These are phyloP conservation scores for Vireo altiloquus DNA, from an alignment of 2,113 vertebrate species.

Conservation along the genomic window DNA sequence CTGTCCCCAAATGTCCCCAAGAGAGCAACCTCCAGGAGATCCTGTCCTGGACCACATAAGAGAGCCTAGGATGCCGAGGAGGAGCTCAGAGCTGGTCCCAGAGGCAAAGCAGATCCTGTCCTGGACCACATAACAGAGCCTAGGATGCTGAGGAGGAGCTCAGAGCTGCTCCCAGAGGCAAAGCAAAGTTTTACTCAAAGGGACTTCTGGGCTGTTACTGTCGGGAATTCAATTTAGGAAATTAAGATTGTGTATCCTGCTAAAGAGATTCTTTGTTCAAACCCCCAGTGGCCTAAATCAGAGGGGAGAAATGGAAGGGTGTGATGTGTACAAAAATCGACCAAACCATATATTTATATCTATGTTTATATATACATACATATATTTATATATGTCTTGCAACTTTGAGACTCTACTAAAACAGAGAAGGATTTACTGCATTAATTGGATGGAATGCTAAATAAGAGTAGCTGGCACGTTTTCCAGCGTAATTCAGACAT, in stretches of 20 bases:
- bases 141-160: neutral
- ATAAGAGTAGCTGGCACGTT: neutral
- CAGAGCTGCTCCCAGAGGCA: neutral
- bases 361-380: neutral
- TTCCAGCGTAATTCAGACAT: neutral
- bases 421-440: neutral
- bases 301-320: neutral
- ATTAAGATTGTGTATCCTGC: neutral
- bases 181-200: neutral
- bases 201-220: neutral
- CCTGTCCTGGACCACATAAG: rapidly evolving
- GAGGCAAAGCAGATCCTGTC: neutral
- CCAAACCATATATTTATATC: neutral
- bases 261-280: neutral
- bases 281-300: neutral
- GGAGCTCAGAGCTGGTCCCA: neutral
- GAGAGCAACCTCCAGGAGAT: neutral
- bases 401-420: neutral
- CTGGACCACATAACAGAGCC: rapidly evolving
- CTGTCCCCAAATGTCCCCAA: neutral
- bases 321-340: neutral
- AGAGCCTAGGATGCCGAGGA: neutral
- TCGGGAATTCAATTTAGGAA: neutral
- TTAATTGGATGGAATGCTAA: neutral
- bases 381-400: neutral